A percentile compares a stretch with the other conserved stretches of the same genome.
These are phyloP conservation scores for Gorsachius magnificus DNA, from an alignment of 2,797 vertebrate genomes.

Conservation along the genomic window DNA sequence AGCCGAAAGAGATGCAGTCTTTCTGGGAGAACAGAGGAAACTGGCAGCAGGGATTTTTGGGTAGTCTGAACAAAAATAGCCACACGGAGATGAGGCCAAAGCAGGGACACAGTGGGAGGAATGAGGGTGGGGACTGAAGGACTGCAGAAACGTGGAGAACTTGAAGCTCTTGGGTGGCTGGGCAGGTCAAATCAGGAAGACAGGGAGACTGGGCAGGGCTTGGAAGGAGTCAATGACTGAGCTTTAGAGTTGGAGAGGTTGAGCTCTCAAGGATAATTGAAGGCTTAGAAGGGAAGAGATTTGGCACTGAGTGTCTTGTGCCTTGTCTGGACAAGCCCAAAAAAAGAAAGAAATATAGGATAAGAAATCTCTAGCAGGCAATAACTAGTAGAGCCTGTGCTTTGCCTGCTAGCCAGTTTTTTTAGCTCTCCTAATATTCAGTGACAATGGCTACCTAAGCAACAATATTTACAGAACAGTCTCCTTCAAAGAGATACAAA, in stretches of 20 bases:
- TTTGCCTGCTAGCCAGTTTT: neutral
- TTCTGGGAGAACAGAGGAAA: neutral
- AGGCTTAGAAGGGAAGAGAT: neutral
- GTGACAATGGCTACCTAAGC: neutral
- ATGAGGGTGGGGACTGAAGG: neutral
- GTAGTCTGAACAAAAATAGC: neutral
- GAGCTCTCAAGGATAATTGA: neutral
- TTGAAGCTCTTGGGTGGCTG: neutral
- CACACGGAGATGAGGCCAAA: neutral
- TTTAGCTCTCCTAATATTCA: neutral
- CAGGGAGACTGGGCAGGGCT: neutral
- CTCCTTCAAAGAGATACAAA: accelerated
- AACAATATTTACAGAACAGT: neutral
- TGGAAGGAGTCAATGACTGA: neutral
- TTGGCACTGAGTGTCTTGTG: neutral
- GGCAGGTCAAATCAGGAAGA: neutral
- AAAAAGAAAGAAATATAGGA: neutral
- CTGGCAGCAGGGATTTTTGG: neutral
- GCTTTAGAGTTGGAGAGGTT: accelerated
- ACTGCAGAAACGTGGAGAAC: neutral
- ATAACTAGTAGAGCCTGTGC: neutral
- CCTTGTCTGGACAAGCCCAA: neutral
- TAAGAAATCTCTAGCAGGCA: neutral
- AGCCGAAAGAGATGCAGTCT: neutral
- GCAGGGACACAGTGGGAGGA: neutral